Base-by-base conservation (phyloP, 2,113 vertebrate species). In the Oncorhynchus nerka region DNA sequence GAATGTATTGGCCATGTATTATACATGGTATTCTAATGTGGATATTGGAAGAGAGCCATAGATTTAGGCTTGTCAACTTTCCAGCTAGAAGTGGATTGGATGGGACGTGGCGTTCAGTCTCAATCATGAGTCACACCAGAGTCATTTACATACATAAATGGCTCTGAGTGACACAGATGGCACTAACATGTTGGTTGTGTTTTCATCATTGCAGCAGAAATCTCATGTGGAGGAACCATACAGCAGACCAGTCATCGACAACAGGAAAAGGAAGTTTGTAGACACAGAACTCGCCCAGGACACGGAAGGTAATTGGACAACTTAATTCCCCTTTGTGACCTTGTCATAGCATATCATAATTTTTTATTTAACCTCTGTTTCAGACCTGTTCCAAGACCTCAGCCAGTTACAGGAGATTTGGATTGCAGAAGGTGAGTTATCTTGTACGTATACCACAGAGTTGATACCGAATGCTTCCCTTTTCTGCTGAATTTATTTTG, bases 321-420 rank as follows among this genome's bases (percentile, higher is more conserved):
- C 30, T 20, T 45, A 2, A 45, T 45, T 22, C 0, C 0, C 28
- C 57, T 20, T 59, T 20, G 8, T 45, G 39, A 45, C 39, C 39
- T 45, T 9, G 39, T 45, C 39, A 45, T 0, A 11, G 39, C 39
- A 45, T 45, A 45, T 45, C 39, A 39, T 39, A 0, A 9, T 45
- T 45, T 45, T 9, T 45, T 2, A 9, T 8, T 45, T 45, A 1
- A 9, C 9, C 8, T 39, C 39, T 69, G 11, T 30, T 65, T 12
- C 76, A 99, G 97, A 99, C 87, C 94, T 99, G 83, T 99, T 99
- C 91, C 97, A 99, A 90, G 97, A 99, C 92, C 96, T 99, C 85
- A 97, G 97, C 90, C 97, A 96, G 89, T 95, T 99, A 70, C 97
- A 99, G 81, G 97, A 99, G 92, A 95, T 97, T 92, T 99, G 97